Percentiles rank a stretch among this genome's conserved stretches.
Evolutionary conservation across 2,113 vertebrate genomes (phyloP).

Genomic region (Ameiurus melas): DNA sequence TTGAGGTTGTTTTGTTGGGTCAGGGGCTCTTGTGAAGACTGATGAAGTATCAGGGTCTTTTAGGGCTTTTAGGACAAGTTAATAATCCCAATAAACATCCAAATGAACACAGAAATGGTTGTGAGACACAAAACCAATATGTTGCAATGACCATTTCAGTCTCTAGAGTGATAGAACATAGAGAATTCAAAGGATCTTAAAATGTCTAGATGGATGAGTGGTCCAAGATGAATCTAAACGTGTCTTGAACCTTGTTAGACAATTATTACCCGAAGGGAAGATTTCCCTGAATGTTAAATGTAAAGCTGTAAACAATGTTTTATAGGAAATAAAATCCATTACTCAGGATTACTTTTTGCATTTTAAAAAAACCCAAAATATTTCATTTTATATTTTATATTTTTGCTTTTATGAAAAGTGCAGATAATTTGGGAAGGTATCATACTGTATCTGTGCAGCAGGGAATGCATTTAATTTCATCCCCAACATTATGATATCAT

Average conservation of each 20-base stretch:
- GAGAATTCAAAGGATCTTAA: neutral
- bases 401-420: neutral
- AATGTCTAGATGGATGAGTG: neutral
- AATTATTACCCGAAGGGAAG: neutral
- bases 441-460: too few species aligned
- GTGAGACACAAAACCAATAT: neutral
- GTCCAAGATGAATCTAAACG: neutral
- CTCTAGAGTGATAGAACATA: neutral
- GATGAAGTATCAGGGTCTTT: neutral
- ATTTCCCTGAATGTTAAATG: neutral
- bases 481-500: neutral
- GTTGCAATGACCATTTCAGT: neutral
- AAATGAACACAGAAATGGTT: neutral
- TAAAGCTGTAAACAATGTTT: slow-evolving; percentile 3
- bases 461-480: neutral
- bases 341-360: neutral
- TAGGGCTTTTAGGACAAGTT: neutral
- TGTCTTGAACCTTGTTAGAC: neutral
- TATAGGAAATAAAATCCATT: neutral
- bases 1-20: neutral
- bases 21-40: neutral
- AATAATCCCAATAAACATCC: neutral
- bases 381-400: neutral
- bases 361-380: neutral
- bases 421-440: neutral